These are phyloP conservation scores for Melikaiella ostensackeni DNA, from an alignment of 2,888 invertebrate species.

Conservation along the genomic window DNA sequence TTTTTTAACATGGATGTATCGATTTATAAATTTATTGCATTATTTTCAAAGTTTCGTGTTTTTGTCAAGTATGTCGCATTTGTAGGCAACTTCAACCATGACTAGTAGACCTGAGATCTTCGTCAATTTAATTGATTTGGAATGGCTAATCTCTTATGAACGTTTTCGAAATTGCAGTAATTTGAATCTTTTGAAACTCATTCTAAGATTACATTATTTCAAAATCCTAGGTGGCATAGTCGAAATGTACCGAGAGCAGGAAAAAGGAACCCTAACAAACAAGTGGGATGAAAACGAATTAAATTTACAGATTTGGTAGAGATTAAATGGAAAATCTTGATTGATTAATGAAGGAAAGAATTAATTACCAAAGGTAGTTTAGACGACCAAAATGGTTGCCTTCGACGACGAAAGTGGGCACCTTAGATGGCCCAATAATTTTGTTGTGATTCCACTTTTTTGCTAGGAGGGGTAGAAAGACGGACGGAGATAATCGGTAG, in stretches of 20 bases:
- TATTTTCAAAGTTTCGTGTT: neutral
- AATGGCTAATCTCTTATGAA: neutral
- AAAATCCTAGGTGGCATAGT: neutral
- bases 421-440: too few species aligned
- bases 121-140: neutral
- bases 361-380: too few species aligned
- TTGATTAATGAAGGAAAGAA: too few species aligned
- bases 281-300: neutral
- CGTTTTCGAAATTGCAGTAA: neutral
- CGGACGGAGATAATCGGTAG: slow-evolving; percentile 50
- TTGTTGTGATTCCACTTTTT: slow-evolving; percentile 18
- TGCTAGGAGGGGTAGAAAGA: slow-evolving; percentile 38
- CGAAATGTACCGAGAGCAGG: slow-evolving; percentile 7
- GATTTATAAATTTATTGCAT: neutral
- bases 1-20: too few species aligned
- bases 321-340: too few species aligned
- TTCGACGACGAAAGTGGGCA: too few species aligned
- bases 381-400: too few species aligned
- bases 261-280: neutral
- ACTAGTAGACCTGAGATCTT: neutral
- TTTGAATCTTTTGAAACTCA: neutral
- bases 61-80: neutral
- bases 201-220: neutral
- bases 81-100: too few species aligned
- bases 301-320: too few species aligned